Base-by-base conservation (phyloP, 2,888 invertebrate species). In the Ophioninae sp. region DNA sequence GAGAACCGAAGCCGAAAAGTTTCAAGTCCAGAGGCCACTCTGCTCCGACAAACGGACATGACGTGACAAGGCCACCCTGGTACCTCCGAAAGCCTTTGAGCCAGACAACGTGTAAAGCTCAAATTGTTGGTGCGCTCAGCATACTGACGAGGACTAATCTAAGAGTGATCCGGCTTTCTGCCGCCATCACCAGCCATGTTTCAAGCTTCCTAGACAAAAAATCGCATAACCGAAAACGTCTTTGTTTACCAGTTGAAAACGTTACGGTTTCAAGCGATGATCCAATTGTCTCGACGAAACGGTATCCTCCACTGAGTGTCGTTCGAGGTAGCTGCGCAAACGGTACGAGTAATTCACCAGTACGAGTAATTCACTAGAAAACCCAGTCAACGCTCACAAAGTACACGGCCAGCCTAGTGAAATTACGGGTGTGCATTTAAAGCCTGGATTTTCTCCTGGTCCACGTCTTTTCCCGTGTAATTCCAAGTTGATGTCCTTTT, bases 381-480 rank as follows among this genome's bases (percentile, higher is more conserved):
- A 64, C 2, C 6, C 62, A 21, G 17, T 70, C 62, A 78, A 70
- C 69, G 62, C 37, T 68, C 17, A 69, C 69, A 50, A 50, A 17
- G 5, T 64, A 70, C 21, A 10, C 21, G 10, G 17, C 7, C 39
- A 21, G 2, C 62, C 21, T 62, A 61, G 62, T 21, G 20, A 20
- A 59, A 37, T 39, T 20, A 50, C 41, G n/a, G n/a, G 61, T 30
- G 21, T 20, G 59, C 68, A 39, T 70, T 44, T 30, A 0, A 64
- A 56, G 39, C 68, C 41, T 56, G 59, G 79, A 75, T 79, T 80
- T 81, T 82, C 72, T 73, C 79, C 68, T 73, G 79, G 76, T 83
- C 39, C 79, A 21, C 69, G 65, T 61, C 75, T 73, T 75, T 68
- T 76, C 57, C 57, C 67, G 72, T 80, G 76, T 79, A 76, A 79